Conservation (phyloP, 2,888 invertebrate genomes). For the Cistogaster globosa region DNA sequence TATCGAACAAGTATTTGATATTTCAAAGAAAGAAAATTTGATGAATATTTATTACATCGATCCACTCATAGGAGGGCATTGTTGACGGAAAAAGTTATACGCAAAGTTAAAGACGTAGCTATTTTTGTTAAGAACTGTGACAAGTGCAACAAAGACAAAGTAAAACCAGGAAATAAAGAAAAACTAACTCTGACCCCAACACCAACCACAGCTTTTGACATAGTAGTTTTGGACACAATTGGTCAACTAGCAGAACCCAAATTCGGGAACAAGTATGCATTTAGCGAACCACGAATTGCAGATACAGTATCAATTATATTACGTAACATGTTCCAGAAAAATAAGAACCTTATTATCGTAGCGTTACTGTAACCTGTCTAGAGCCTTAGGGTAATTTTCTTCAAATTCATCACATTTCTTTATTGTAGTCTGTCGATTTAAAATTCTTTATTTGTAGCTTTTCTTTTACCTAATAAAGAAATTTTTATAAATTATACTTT, state of each 20-base stretch:
- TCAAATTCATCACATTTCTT: too few relatives aligned
- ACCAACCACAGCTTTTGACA: neutral
- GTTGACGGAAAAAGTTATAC: conserved; percentile 5
- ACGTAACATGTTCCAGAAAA: too few relatives aligned
- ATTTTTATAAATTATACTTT: too few relatives aligned
- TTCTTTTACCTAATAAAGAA: too few relatives aligned
- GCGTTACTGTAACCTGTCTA: too few relatives aligned
- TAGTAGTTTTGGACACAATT: too few relatives aligned
- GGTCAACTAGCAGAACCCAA: neutral
- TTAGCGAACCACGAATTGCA: too few relatives aligned
- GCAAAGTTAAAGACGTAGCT: neutral
- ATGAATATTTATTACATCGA: conserved; percentile 35
- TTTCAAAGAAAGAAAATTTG: conserved; percentile 23
- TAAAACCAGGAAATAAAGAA: conserved; percentile 10
- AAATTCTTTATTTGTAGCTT: too few relatives aligned
- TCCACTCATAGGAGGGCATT: conserved; percentile 43
- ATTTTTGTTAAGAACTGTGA: conserved; percentile 3
- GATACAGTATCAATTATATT: too few relatives aligned
- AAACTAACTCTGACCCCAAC: neutral
- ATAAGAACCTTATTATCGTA: too few relatives aligned
- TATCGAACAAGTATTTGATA: conserved; percentile 29
- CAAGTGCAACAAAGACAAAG: neutral
- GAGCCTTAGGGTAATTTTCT: too few relatives aligned
- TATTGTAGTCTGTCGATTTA: too few relatives aligned
- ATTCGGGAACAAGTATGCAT: neutral